phyloP scores from a whole-genome alignment of 2,797 vertebrate species.

The Hozukius guyotensis region DNA sequence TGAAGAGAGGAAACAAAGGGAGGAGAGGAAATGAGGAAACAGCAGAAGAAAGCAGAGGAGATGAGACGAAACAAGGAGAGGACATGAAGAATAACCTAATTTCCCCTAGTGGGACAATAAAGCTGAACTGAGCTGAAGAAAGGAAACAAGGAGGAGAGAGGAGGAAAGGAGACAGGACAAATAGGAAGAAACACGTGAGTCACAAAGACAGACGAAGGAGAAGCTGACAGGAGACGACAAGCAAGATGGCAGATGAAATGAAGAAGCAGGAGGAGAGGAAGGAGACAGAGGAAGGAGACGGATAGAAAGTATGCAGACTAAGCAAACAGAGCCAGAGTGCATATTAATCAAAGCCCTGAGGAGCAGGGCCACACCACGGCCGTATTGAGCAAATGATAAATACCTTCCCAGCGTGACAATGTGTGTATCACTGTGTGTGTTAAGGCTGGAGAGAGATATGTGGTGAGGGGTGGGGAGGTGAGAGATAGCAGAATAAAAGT shows the following conservation, averaged over 20 bases:
- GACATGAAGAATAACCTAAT: not conserved
- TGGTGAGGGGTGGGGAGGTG: conserved; percentile 11
- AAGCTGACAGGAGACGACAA: conserved; percentile 28
- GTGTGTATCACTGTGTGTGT: conserved; percentile 31
- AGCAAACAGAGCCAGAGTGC: conserved; percentile 43
- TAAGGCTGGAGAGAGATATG: conserved; percentile 26
- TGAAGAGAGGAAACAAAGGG: not conserved
- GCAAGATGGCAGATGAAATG: conserved; percentile 24
- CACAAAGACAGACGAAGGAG: conserved; percentile 12
- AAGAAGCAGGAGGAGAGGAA: conserved; percentile 11
- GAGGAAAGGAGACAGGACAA: not conserved
- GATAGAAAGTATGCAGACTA: conserved; percentile 31
- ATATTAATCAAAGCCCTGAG: conserved; percentile 52
- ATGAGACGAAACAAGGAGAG: not conserved
- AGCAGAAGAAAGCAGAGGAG: not conserved
- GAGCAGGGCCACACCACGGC: conserved; percentile 17
- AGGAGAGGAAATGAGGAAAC: not conserved
- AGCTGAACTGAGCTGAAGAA: not conserved
- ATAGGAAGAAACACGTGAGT: conserved; percentile 26
- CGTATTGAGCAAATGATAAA: conserved; percentile 45
- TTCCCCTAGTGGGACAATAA: fast-evolving
- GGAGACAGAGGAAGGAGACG: not conserved
- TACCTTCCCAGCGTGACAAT: conserved; percentile 27
- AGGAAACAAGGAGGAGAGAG: not conserved
- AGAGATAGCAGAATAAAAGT: conserved; percentile 64